phyloP scores from a whole-genome alignment of 2,797 vertebrate genomes.

The Platalea minor region DNA sequence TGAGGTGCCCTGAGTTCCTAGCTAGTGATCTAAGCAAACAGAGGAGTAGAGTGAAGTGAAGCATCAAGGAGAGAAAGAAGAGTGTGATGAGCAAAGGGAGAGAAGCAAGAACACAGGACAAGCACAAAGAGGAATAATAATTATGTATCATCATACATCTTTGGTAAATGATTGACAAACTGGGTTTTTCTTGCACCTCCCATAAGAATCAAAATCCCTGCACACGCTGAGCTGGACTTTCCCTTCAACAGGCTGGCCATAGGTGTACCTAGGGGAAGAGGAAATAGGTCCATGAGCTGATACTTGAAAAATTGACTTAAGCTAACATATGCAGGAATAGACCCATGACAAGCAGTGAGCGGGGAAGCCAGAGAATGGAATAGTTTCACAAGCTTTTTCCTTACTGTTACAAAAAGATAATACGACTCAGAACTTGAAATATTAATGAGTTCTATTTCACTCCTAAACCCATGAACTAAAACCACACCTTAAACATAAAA shows the following conservation, averaged over 20 bases:
- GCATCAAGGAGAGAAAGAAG: neutral
- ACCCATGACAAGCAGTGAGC: neutral
- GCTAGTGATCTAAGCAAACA: neutral
- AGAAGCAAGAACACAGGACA: neutral
- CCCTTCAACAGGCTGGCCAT: slow-evolving; percentile 67
- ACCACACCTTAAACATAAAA: neutral
- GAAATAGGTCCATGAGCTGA: neutral
- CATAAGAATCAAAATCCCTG: slow-evolving; percentile 51
- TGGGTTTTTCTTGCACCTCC: slow-evolving; percentile 54
- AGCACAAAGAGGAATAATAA: neutral
- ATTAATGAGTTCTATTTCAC: neutral
- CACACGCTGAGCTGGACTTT: slow-evolving; percentile 64
- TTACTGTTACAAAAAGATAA: neutral
- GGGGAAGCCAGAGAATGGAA: neutral
- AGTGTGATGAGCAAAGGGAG: neutral
- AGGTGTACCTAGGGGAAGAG: slow-evolving; percentile 63
- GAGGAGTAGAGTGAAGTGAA: neutral
- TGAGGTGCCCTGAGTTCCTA: neutral
- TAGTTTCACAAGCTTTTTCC: neutral
- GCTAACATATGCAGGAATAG: neutral
- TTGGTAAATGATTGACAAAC: slow-evolving; percentile 60
- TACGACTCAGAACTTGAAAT: neutral
- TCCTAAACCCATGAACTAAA: neutral
- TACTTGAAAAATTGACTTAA: neutral
- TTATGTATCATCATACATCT: slow-evolving; percentile 51